These are phyloP conservation scores for Macropodus opercularis DNA, from an alignment of 2,797 vertebrate genomes.

Conservation along the genomic window DNA sequence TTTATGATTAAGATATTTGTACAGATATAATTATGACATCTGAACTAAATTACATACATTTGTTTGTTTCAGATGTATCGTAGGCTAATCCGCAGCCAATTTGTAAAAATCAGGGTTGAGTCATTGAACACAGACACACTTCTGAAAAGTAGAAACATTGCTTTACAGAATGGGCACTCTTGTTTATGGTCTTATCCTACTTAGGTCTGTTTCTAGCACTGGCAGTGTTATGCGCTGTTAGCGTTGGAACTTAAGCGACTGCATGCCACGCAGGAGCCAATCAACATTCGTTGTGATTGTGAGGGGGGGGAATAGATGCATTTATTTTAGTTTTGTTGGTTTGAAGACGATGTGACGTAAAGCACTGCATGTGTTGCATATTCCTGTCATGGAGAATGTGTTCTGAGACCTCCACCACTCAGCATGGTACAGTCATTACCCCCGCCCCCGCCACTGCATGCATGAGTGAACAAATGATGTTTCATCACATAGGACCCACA, in stretches of 20 bases:
- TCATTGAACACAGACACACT: background rate
- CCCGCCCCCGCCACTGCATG: conserved; percentile 43
- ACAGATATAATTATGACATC: background rate
- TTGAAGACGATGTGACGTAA: conserved; percentile 8
- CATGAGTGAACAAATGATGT: conserved; percentile 28
- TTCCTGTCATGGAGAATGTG: conserved; percentile 19
- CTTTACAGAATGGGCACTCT: conserved; percentile 47
- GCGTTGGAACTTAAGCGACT: conserved; percentile 58
- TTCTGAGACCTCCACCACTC: conserved; percentile 24
- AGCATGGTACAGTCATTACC: conserved; percentile 44
- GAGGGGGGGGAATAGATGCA: background rate
- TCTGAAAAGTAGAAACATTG: conserved; percentile 42
- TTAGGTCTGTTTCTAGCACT: conserved; percentile 31
- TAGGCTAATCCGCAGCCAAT: background rate
- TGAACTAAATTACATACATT: background rate
- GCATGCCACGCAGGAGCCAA: conserved; percentile 84
- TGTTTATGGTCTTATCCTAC: conserved; percentile 15
- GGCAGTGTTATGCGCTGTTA: conserved; percentile 39
- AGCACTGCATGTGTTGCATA: conserved; percentile 54
- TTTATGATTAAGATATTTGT: background rate
- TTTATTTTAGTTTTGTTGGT: background rate
- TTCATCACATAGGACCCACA: background rate
- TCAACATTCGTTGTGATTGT: conserved; percentile 57
- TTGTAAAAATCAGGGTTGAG: background rate
- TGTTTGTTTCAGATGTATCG: background rate